Evolutionary conservation across 2,113 vertebrate species (phyloP).

Genomic region (Psophia crepitans): DNA sequence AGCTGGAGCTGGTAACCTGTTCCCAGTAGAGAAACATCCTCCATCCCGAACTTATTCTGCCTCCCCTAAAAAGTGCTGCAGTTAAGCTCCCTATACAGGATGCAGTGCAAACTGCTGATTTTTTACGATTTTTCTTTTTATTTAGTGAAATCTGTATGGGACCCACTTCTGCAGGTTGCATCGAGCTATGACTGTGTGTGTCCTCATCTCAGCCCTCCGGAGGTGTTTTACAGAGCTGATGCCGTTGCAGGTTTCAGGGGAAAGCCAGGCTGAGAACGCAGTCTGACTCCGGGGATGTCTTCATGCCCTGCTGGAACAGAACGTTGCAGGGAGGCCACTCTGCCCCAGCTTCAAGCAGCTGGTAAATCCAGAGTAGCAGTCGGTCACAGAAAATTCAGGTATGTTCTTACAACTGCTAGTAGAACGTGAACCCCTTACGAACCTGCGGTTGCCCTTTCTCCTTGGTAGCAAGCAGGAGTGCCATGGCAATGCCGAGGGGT

Average conservation of each 20-base stretch:
- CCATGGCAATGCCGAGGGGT: background rate
- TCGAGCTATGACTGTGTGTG: background rate
- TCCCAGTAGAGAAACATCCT: background rate
- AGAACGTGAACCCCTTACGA: background rate
- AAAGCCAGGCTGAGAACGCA: background rate
- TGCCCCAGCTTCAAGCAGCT: background rate
- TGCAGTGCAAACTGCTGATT: background rate
- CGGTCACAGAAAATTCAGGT: background rate
- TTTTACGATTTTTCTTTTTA: background rate
- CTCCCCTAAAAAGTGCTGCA: background rate
- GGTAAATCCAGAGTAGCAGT: background rate
- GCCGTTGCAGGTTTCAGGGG: background rate
- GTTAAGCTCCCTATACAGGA: background rate
- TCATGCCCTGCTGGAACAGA: background rate
- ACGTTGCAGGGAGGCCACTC: background rate
- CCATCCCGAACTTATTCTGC: background rate
- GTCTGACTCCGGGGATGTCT: accelerated
- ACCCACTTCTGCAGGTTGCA: background rate
- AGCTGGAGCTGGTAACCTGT: background rate
- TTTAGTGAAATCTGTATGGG: background rate
- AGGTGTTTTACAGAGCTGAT: background rate
- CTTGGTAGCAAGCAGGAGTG: background rate
- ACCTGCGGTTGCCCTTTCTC: background rate
- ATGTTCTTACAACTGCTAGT: background rate
- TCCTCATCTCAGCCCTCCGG: background rate